Conservation (phyloP, 1,140 invertebrate species). For the Drepana arcuata region DNA sequence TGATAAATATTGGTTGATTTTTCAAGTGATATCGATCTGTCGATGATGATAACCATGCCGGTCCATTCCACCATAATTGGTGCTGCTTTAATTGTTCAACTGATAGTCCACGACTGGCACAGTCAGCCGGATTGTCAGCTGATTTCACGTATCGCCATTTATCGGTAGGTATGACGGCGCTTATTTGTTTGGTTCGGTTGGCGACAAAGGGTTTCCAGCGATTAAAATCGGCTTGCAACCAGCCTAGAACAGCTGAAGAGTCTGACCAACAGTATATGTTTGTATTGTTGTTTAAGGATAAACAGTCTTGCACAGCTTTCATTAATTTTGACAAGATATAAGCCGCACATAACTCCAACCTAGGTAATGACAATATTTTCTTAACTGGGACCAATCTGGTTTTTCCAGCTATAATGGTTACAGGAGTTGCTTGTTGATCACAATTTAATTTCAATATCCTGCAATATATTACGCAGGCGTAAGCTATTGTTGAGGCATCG, state of each 20-base stretch:
- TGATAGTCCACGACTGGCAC: slow-evolving; percentile 16
- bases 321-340: slow-evolving; percentile 7
- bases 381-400: slow-evolving; percentile 39
- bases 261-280: slow-evolving; percentile 11
- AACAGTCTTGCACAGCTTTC: slow-evolving; percentile 3
- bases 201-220: slow-evolving; percentile 8
- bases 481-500: no score
- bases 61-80: slow-evolving; percentile 17
- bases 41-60: slow-evolving; percentile 1
- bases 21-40: no score
- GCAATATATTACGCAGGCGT: no score
- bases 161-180: slow-evolving; percentile 1
- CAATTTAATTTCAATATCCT: no score
- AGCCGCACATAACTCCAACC: slow-evolving; percentile 34
- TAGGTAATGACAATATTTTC: slow-evolving; percentile 29
- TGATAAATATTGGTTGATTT: no score
- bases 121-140: slow-evolving; percentile 23
- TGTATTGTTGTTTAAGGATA: slow-evolving; percentile 1
- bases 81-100: slow-evolving; percentile 6
- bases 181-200: slow-evolving; percentile 17
- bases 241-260: slow-evolving; percentile 5
- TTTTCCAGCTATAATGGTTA: slow-evolving; percentile 6
- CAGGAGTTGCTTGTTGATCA: no score
- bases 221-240: slow-evolving; percentile 3
- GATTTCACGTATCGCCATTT: slow-evolving; percentile 21